Evolutionary conservation across 2,797 vertebrate species (phyloP).

Genomic region (Coregonus ussuriensis): DNA sequence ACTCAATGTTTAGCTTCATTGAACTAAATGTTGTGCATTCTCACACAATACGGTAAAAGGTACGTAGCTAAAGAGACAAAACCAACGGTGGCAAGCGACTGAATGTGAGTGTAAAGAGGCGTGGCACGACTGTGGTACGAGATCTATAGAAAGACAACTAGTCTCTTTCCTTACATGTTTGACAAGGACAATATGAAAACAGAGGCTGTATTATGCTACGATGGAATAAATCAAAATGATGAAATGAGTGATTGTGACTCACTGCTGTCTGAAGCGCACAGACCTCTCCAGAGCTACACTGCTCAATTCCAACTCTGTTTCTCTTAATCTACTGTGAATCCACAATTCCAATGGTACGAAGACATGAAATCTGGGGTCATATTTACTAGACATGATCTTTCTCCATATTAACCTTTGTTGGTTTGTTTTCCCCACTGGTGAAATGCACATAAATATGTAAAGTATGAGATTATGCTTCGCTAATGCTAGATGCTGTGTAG

Average conservation of each 20-base stretch:
- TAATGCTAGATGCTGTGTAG: not conserved
- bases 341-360: slow-evolving; percentile 19
- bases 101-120: not conserved
- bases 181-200: not conserved
- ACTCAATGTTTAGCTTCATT: no score
- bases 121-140: not conserved
- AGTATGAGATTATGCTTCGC: slow-evolving; percentile 28
- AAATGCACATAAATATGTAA: slow-evolving; percentile 32
- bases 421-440: slow-evolving; percentile 8
- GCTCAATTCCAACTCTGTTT: no score
- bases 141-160: not conserved
- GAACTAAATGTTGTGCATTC: no score
- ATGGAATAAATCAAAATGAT: not conserved
- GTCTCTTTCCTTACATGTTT: no score
- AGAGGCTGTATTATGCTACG: not conserved
- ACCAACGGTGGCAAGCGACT: not conserved
- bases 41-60: not conserved
- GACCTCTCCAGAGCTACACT: slow-evolving; percentile 3
- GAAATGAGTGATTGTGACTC: not conserved
- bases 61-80: not conserved
- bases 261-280: slow-evolving; percentile 22
- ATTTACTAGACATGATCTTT: slow-evolving; percentile 19
- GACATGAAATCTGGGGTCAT: not conserved
- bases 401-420: slow-evolving; percentile 52
- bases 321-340: slow-evolving; percentile 33